phyloP scores from a whole-genome alignment of 2,113 vertebrate genomes.

The Anguilla japonica region DNA sequence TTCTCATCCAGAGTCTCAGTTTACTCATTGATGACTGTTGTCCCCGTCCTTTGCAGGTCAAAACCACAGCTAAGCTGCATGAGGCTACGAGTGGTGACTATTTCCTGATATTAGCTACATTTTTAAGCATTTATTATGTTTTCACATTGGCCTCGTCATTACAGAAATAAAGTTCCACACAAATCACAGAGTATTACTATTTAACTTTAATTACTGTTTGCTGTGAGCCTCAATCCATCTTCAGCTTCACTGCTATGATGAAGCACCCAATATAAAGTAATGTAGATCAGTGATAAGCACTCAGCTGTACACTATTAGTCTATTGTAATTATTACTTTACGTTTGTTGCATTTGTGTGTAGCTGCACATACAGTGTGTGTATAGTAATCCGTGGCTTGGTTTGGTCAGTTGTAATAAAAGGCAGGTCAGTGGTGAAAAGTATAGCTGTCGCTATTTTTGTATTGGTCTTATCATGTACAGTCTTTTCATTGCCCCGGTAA shows the following conservation, averaged over 20 bases:
- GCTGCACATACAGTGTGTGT: background rate
- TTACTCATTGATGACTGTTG: too few relatives aligned
- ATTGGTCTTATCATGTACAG: background rate
- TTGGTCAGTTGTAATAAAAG: background rate
- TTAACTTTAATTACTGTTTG: background rate
- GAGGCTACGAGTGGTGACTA: background rate
- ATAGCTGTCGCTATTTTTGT: conserved; percentile 1
- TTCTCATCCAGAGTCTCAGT: too few relatives aligned
- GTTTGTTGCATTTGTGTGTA: background rate
- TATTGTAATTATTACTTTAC: background rate
- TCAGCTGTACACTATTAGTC: background rate
- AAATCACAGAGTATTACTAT: background rate
- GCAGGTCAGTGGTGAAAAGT: background rate
- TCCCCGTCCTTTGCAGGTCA: too few relatives aligned
- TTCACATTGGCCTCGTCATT: background rate
- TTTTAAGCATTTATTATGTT: background rate
- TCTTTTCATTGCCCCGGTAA: conserved; percentile 13
- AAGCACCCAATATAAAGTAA: background rate
- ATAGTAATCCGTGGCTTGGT: background rate
- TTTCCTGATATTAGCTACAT: background rate
- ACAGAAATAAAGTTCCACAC: too few relatives aligned
- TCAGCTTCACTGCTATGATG: background rate
- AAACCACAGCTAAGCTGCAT: background rate
- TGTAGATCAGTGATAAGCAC: background rate
- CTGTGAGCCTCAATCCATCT: background rate